Base-by-base conservation (phyloP, 2,797 vertebrate genomes). In the Lates japonicus region DNA sequence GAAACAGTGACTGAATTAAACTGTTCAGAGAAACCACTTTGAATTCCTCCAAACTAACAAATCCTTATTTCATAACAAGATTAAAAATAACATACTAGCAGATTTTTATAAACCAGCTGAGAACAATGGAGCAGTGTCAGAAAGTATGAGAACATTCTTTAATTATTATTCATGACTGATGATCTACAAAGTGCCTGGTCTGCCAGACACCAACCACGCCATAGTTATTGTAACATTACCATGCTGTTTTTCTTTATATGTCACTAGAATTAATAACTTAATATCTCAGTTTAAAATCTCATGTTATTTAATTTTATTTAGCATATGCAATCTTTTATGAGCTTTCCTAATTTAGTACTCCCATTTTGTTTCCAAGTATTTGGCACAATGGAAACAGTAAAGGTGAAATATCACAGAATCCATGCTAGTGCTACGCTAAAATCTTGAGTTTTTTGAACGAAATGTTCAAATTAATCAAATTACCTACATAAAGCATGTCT, bases 231-330 rank as follows among this genome's bases (percentile, higher is more conserved):
- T 3, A 35, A 48, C 39, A 52, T n/a, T 3, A 46, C 37, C 1
- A 49, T 69, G 42, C 41, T 55, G 7, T 69, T 39, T n/a, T 4
- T 76, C 12, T 77, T 70, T 61, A 42, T 75, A 79, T 67, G 80
- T 61, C n/a, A 46, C 33, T 49, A 73, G 6, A 70, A 76, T 62
- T 25, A 82, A 63, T 80, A 48, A 60, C 52, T 72, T 60, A 37
- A 59, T 55, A 39, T 41, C 49, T 73, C 65, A 16, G 12, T 71
- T 44, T 60, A 57, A 80, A 59, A 11, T n/a, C 9, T 66, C 8
- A 49, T 4, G 5, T 19, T 70, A 69, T 75, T 70, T 79, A 8
- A 49, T 58, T 42, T 12, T 70, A 70, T 84, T 83, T 84, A 88
- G n/a, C 81, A 83, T 78, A 55, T 80, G 25, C n/a, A 59, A 54